These are phyloP conservation scores for Lycocerus yunnanus DNA, from an alignment of 2,888 invertebrate species.

Conservation along the genomic window DNA sequence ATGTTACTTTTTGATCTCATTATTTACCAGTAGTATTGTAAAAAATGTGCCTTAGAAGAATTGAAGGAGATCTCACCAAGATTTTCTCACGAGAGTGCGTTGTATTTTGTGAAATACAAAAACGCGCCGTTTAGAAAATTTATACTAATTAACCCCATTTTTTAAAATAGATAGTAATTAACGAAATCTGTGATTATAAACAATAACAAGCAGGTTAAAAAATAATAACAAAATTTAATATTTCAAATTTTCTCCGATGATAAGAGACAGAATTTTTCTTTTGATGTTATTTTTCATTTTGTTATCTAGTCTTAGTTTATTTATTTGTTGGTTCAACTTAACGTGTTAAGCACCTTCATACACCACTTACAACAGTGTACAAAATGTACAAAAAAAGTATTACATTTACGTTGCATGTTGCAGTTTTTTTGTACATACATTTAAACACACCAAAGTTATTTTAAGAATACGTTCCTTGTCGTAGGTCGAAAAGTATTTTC, in stretches of 20 bases:
- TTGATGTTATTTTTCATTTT: constrained; percentile 20
- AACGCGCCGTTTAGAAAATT: not conserved
- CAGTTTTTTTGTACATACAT: not conserved
- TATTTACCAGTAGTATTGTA: constrained; percentile 19
- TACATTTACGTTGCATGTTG: not conserved
- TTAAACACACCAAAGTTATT: not conserved
- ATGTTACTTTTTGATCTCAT: constrained; percentile 24
- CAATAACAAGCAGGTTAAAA: not conserved
- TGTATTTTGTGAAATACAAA: not conserved
- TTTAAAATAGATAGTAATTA: not conserved
- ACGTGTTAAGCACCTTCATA: not conserved
- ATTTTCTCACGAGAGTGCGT: not conserved
- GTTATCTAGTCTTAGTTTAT: constrained; percentile 31
- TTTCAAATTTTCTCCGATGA: not conserved
- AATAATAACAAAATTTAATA: not conserved
- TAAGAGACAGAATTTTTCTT: constrained; percentile 9
- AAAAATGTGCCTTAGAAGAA: constrained; percentile 1
- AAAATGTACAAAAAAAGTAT: not conserved
- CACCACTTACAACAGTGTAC: not conserved
- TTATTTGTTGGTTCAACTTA: constrained; percentile 5
- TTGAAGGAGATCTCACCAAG: not conserved
- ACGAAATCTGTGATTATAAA: constrained; percentile 1
- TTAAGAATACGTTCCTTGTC: not conserved
- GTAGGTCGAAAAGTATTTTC: not conserved
- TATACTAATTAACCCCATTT: not conserved